Evolutionary conservation across 2,888 invertebrate species (phyloP).

Genomic region (Tethea ocularis): DNA sequence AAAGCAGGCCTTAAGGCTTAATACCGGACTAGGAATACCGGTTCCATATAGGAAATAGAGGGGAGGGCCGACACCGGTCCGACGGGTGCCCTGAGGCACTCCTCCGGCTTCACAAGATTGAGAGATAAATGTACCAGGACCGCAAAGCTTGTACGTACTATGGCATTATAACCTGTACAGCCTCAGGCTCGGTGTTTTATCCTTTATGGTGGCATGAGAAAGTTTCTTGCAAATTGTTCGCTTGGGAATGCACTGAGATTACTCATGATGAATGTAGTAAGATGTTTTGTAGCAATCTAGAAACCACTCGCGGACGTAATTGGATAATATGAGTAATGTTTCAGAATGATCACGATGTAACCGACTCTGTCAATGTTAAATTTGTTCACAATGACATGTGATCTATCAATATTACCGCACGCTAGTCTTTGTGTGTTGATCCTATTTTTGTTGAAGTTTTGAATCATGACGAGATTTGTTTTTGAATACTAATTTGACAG

Average conservation of each 20-base stretch:
- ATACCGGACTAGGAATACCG: slow-evolving; percentile 57
- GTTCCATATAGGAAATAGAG: slow-evolving; percentile 40
- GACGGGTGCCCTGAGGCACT: slow-evolving; percentile 56
- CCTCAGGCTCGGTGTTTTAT: slow-evolving; percentile 17
- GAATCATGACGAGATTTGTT: not conserved
- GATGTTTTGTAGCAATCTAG: slow-evolving; percentile 1
- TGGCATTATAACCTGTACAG: slow-evolving; percentile 28
- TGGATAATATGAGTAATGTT: slow-evolving; percentile 2
- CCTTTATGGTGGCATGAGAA: slow-evolving; percentile 38
- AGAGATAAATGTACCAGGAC: slow-evolving; percentile 65
- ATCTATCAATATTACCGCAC: not conserved
- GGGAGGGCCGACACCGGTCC: slow-evolving; percentile 39
- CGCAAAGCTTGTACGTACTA: slow-evolving; percentile 32
- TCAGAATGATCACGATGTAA: not conserved
- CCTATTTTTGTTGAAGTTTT: not conserved
- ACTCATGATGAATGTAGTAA: slow-evolving; percentile 9
- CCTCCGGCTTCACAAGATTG: slow-evolving; percentile 55
- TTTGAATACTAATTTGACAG: not conserved
- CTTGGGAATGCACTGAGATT: slow-evolving; percentile 14
- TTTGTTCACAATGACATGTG: not conserved
- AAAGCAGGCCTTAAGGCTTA: slow-evolving; percentile 34
- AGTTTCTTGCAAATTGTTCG: slow-evolving; percentile 48
- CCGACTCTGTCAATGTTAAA: not conserved
- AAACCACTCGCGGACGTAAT: slow-evolving; percentile 4
- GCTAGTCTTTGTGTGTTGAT: not conserved